Base-by-base conservation (phyloP, 2,888 invertebrate species). In the Griposia aprilina region DNA sequence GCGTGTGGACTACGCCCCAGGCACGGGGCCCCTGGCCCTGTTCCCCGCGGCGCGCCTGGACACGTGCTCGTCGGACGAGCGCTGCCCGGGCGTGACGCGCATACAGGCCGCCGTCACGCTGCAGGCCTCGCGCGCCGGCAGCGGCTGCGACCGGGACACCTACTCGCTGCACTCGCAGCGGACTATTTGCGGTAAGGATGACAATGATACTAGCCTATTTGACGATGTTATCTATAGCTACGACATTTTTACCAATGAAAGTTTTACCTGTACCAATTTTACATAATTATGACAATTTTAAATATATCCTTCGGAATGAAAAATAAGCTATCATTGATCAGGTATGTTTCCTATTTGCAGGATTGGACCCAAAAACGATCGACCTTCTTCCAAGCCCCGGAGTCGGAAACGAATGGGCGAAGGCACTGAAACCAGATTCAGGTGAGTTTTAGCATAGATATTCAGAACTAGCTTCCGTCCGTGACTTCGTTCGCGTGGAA, bases 91-190 rank as follows among this genome's bases (percentile, higher is more conserved):
- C 97, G 98, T 91, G 97, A 99, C 96, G 93, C 92, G 97, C 94
- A 96, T 97, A 85, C 96, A 97, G 86, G 97, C 97, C 6, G 97
- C 97, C n/a, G 96, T 98, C 71, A 97, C 97, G 36, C 96, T 98
- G 86, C 97, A 97, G 78, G 98, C 98, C 23, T 98, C 98, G 76
- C 99, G 99, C 93, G 99, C 99, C 83, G 99, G 99, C 86, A 99
- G 99, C 93, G 99, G 95, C 75, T 99, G 99, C 97, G 99, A 99
- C 94, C 97, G 99, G 8, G 99, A 99, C 93, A 99, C 99, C 0
- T 99, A 99, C 94, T 98, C 98, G 60, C 98, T 99, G 71, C 98
- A 98, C 90, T 98, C 98, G 36, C 99, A 99, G 94, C 96, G 98
- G 81, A 98, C 98, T 94, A 97, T 99, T 11, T 99, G 99, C 94